A percentile compares a stretch with the other conserved stretches of the same genome.
These are phyloP conservation scores for Chiloscyllium punctatum DNA, from an alignment of 2,797 vertebrate species.

Conservation along the genomic window DNA sequence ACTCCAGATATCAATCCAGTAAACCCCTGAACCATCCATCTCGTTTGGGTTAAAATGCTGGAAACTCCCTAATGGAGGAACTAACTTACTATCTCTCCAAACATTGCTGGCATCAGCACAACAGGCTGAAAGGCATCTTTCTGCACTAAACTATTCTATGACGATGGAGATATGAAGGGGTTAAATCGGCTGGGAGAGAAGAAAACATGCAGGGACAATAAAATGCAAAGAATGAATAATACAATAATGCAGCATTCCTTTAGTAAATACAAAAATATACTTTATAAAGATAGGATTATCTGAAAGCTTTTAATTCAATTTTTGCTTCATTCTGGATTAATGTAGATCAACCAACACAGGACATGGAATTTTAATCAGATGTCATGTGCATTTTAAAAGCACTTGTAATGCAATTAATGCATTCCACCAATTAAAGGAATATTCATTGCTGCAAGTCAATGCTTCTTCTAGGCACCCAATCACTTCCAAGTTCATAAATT, in stretches of 20 bases:
- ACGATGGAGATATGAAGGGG: background rate
- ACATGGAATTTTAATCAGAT: background rate
- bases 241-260: background rate
- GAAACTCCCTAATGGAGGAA: background rate
- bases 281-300: background rate
- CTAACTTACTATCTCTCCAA: background rate
- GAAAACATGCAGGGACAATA: background rate
- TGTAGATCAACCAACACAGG: background rate
- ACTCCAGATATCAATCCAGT: too few species aligned
- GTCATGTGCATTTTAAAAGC: background rate
- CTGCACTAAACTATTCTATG: background rate
- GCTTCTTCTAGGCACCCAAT: background rate
- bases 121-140: background rate
- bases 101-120: background rate
- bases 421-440: constrained; percentile 7
- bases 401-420: background rate
- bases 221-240: background rate
- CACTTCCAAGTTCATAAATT: background rate
- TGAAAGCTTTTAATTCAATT: constrained; percentile 11
- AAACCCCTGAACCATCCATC: too few species aligned
- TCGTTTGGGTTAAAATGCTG: background rate
- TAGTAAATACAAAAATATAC: background rate
- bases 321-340: background rate
- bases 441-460: background rate
- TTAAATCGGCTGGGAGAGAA: background rate